Evolutionary conservation across 2,113 vertebrate species (phyloP), one percentile per base, ranked within the genome.

Genomic region (Alces alces): DNA sequence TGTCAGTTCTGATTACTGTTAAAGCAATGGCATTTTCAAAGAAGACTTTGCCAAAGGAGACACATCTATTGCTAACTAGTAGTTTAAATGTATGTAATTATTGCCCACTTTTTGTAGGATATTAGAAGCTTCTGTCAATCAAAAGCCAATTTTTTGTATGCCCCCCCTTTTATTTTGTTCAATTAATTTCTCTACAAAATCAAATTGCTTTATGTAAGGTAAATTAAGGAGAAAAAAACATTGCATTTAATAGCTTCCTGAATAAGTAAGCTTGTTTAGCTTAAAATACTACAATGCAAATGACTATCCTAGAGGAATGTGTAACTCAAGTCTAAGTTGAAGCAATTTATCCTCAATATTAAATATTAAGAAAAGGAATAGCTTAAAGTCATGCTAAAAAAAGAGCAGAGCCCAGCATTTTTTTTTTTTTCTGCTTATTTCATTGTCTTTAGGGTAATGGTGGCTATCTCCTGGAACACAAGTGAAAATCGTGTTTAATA

Each of bases 1-100:
- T 99, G 99, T 99, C 99, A 96, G 86, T 99, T 98, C 98, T 98
- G 98, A 99, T 99, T 99, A 98, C 82, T 80, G 78, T 98, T 98
- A 83, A 96, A 98, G 73, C 45, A 87, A 55, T 95, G 13, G 36
- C 88, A 93, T 97, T 98, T 58, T 97, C 96, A 98, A 95, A 97
- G 94, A 96, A 97, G 91, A 87, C 82, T 98, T 98, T 96, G 27
- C 84, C 96, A 96, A 96, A 91, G 88, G 78, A 92, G 61, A 94
- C 86, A 39, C n/a, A 97, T 95, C 55, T 94, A 70, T 98, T 98
- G 33, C 97, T 96, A 96, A 90, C 66, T 86, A 86, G 60, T 85
- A 55, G 15, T 97, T 98, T 96, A 97, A 96, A 87, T 89, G 5
- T 93, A 27, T 85, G 25, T 95, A 87, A 97, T 97, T 97, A 96